Evolutionary conservation across 2,888 invertebrate species (phyloP).

Genomic region (Lepidocyrtoides sp.): DNA sequence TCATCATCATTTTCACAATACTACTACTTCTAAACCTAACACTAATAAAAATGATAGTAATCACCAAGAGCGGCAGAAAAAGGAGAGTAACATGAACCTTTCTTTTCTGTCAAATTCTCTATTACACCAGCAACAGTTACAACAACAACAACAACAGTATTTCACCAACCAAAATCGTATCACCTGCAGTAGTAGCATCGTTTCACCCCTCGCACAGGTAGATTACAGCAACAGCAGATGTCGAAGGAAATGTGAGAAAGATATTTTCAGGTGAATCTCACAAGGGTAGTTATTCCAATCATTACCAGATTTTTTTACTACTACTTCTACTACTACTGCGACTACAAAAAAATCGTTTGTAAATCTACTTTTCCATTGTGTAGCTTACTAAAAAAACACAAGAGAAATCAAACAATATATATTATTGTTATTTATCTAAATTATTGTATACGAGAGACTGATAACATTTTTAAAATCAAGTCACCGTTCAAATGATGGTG

Average conservation of each 20-base stretch:
- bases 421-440: slow-evolving; percentile 8
- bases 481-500: not conserved
- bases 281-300: not conserved
- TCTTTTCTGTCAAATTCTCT: not conserved
- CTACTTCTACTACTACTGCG: not conserved
- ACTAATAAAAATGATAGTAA: slow-evolving; percentile 11
- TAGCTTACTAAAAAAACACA: slow-evolving; percentile 35
- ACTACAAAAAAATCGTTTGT: not conserved
- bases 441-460: slow-evolving; percentile 72
- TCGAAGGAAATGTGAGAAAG: not conserved
- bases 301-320: not conserved
- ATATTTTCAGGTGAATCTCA: slow-evolving; percentile 63
- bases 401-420: slow-evolving; percentile 12
- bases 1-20: not conserved
- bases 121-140: not conserved
- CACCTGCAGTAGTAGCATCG: not conserved
- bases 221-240: not conserved
- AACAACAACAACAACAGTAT: not conserved
- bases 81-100: not conserved
- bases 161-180: not conserved
- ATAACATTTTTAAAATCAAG: slow-evolving; percentile 23
- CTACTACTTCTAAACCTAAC: too few relatives aligned
- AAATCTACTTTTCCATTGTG: slow-evolving; percentile 16
- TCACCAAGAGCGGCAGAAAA: not conserved
- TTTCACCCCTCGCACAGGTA: not conserved